Conservation (phyloP, 1,140 invertebrate genomes). For the Laodelphax striatellus region DNA sequence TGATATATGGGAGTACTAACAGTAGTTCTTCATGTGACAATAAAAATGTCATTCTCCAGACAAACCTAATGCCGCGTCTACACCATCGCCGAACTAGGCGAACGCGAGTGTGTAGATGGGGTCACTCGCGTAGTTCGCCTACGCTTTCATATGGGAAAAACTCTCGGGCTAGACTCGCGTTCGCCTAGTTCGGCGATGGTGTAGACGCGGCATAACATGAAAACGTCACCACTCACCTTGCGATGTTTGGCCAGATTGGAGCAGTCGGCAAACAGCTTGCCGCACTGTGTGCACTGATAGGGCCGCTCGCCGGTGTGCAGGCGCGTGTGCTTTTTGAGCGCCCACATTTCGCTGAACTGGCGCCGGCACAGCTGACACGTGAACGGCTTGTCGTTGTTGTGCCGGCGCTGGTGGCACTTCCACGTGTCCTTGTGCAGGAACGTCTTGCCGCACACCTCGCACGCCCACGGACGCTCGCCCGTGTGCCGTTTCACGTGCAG, state of each 20-base stretch:
- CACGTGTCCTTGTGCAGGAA: conserved; percentile 54
- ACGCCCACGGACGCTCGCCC: conserved; percentile 47
- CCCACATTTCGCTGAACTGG: conserved; percentile 51
- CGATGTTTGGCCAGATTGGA: conserved; percentile 54
- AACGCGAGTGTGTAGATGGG: no score
- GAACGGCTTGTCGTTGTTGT: conserved; percentile 49
- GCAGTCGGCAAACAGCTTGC: conserved; percentile 57
- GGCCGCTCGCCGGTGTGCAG: conserved; percentile 64
- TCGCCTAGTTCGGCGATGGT: no score
- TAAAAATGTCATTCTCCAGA: no score
- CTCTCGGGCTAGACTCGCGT: no score
- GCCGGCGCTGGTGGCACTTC: conserved; percentile 49
- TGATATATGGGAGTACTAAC: no score
- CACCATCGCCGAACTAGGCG: no score
- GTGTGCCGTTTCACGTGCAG: conserved; percentile 44
- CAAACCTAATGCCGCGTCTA: no score
- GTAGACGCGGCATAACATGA: no score
- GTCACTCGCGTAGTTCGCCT: no score
- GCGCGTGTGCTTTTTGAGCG: conserved; percentile 52
- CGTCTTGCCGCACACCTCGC: conserved; percentile 44
- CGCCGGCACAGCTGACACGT: conserved; percentile 45
- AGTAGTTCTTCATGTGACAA: no score
- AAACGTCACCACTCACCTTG: conserved; percentile 35
- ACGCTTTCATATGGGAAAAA: no score
- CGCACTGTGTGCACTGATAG: conserved; percentile 59